These are phyloP conservation scores for Takifugu ocellatus DNA, from an alignment of 2,797 vertebrate species.

Conservation along the genomic window DNA sequence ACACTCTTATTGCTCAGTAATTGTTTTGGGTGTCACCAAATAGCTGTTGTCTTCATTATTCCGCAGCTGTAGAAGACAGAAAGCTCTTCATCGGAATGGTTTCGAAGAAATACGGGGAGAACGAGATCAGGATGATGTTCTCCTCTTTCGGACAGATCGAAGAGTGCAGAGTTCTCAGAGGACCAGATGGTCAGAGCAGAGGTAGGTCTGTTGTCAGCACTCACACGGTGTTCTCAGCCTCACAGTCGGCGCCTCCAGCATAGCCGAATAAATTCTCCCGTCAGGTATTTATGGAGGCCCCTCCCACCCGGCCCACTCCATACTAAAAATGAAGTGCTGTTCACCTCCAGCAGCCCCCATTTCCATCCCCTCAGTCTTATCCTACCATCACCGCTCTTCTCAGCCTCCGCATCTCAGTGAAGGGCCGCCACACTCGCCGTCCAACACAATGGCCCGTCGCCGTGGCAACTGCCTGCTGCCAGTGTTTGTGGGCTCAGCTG, in stretches of 20 bases:
- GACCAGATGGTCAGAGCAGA: constrained; percentile 95
- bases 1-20: constrained; percentile 22
- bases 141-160: constrained; percentile 95
- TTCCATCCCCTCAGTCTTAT: constrained; percentile 42
- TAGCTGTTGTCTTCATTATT: constrained; percentile 22
- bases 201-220: constrained; percentile 76
- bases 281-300: constrained; percentile 41
- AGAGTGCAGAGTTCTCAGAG: constrained; percentile 94
- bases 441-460: constrained; percentile 66
- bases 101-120: constrained; percentile 98
- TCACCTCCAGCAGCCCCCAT: constrained; percentile 50
- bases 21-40: constrained; percentile 29
- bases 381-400: constrained; percentile 31
- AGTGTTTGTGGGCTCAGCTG: constrained; percentile 72
- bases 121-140: constrained; percentile 98
- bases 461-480: constrained; percentile 70
- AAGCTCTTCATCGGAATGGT: constrained; percentile 99
- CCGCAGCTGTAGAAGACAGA: constrained; percentile 95
- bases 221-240: constrained; percentile 13
- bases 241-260: constrained; percentile 25
- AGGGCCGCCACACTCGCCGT: constrained; percentile 51
- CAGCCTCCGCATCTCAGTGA: constrained; percentile 49
- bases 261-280: constrained; percentile 29
- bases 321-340: constrained; percentile 39
- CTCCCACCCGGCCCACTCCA: constrained; percentile 20